Evolutionary conservation across 2,113 vertebrate genomes (phyloP), one percentile per base, ranked within the genome.

Genomic region (Petroica traversi): DNA sequence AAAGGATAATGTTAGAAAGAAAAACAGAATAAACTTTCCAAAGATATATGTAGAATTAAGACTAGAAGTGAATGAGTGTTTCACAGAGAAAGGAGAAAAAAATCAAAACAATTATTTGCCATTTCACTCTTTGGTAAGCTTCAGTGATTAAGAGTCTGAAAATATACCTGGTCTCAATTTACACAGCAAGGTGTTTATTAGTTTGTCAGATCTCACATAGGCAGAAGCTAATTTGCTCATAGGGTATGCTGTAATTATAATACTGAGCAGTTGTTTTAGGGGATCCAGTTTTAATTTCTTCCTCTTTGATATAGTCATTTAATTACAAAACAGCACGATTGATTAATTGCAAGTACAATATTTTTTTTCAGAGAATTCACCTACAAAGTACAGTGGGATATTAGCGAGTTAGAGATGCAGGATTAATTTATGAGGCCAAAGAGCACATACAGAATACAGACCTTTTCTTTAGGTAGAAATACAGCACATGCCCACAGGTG

Each of bases 111-210:
- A 52, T 14, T 0, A 82, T 75, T 93, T 95, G 22, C 57, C 76
- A 71, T 95, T 86, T 96, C 52, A 48, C 25, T 85, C 72, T 79
- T 76, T 88, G 81, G 59, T 90, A 83, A 88, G 88, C 95, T 90
- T 83, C 92, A 88, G 75, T 96, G 93, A 93, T 92, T 97, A 95
- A 78, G 59, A 78, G 82, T 77, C 79, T 95, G 82, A 92, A 95
- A 94, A 93, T 86, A 90, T 93, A 93, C 85, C 72, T 88, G 64
- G 90, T 93, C 92, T 92, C 92, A 89, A 93, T 96, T 97, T 96
- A 92, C 90, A 95, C 88, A 75, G 95, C 90, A 92, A 95, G 95
- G 82, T 96, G 95, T 97, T 96, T 94, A 96, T 95, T 96, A 97
- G 79, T 95, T 96, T 97, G 85, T 94, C 95, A 96, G 72, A 93